Conservation (phyloP, 2,113 vertebrate species). For the Oenanthe melanoleuca region DNA sequence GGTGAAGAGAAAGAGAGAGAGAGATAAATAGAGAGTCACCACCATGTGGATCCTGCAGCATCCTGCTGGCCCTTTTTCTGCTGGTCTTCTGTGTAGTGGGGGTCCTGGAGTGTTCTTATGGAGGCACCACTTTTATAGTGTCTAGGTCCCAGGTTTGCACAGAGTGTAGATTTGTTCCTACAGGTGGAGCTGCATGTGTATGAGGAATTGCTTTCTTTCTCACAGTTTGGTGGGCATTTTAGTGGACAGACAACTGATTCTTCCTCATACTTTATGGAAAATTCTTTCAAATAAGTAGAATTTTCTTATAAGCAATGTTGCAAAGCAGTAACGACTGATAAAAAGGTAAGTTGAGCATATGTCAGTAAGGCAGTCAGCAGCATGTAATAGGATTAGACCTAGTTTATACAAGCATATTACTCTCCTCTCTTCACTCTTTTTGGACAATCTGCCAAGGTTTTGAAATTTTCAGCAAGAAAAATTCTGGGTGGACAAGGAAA, state of each 20-base stretch:
- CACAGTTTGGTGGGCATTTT: not conserved
- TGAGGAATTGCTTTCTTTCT: not conserved
- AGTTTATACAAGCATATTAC: not conserved
- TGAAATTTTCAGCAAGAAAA: slow-evolving; percentile 46
- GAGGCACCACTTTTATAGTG: too few species aligned
- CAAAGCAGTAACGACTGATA: not conserved
- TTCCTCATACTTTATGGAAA: not conserved
- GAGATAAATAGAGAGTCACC: not conserved
- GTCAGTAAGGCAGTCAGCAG: not conserved
- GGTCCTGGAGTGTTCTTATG: not conserved
- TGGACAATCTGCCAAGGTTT: not conserved
- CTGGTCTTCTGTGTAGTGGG: not conserved
- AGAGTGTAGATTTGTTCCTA: accelerated
- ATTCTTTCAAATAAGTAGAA: not conserved
- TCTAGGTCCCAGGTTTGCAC: not conserved
- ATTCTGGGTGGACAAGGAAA: slow-evolving; percentile 16
- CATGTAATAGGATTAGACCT: not conserved
- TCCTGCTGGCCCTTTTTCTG: not conserved
- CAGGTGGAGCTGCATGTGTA: not conserved
- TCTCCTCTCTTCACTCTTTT: not conserved
- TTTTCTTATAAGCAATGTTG: not conserved
- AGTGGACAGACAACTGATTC: not conserved
- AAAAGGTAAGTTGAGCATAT: not conserved
- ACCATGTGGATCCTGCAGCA: not conserved
- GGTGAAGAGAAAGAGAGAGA: not conserved